These are phyloP conservation scores for Cettia cetti DNA, from an alignment of 2,113 vertebrate species.

Conservation along the genomic window DNA sequence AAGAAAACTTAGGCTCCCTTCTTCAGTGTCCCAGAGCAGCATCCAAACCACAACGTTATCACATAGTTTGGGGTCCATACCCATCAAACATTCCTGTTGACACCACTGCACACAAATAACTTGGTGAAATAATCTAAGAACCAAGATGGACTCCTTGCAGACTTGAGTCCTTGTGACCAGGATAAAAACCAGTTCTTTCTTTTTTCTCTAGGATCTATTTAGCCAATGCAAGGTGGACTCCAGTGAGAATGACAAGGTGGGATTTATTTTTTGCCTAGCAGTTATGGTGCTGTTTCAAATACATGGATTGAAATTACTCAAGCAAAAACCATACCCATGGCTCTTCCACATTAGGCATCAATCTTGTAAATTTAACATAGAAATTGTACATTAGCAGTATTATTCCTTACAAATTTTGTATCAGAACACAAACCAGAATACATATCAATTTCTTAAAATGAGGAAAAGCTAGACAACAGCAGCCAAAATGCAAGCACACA, in stretches of 20 bases:
- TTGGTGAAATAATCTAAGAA: neutral
- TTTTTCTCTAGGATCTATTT: neutral
- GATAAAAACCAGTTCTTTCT: neutral
- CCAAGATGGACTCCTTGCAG: neutral
- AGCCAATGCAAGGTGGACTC: neutral
- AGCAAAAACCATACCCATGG: neutral
- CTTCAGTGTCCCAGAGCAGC: neutral
- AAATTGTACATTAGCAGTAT: neutral
- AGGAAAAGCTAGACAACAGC: neutral
- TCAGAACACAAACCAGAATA: neutral
- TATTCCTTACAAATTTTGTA: neutral
- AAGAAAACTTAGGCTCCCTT: neutral
- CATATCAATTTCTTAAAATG: neutral
- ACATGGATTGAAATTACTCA: neutral
- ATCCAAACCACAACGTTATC: neutral
- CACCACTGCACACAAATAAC: neutral
- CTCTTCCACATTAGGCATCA: neutral
- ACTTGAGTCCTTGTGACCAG: fast-evolving
- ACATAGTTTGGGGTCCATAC: neutral
- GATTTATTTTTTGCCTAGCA: neutral
- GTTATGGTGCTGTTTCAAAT: neutral
- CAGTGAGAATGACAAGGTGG: neutral
- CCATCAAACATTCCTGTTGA: neutral
- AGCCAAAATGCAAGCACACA: neutral
- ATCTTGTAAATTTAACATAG: neutral